These are phyloP conservation scores for Myodes glareolus DNA, from an alignment of 2,113 vertebrate genomes.

Conservation along the genomic window DNA sequence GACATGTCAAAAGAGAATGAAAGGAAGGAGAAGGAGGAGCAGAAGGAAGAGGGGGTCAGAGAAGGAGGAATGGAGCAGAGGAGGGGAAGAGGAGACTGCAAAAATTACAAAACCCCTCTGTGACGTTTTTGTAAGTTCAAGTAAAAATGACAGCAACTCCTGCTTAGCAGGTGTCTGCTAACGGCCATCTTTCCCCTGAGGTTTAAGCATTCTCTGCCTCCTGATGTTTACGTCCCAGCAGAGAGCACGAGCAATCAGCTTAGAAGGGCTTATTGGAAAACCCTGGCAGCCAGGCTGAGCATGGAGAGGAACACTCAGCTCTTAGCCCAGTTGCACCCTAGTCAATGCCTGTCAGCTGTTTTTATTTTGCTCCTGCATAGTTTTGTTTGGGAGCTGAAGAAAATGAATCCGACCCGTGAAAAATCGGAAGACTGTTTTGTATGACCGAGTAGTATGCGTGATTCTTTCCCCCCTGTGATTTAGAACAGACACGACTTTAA, in stretches of 20 bases:
- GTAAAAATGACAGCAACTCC: neutral
- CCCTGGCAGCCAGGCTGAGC: neutral
- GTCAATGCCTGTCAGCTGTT: neutral
- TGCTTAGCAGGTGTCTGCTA: neutral
- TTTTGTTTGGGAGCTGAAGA: neutral
- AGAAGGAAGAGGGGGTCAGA: neutral
- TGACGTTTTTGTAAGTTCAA: neutral
- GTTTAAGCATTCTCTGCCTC: neutral
- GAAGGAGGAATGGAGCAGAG: neutral
- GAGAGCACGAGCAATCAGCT: neutral
- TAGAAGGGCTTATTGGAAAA: neutral
- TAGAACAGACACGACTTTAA: neutral
- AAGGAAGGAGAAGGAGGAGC: neutral
- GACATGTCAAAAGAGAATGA: neutral
- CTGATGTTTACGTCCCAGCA: neutral
- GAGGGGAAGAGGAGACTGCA: neutral
- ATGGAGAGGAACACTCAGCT: neutral
- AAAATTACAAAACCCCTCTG: neutral
- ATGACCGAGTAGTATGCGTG: neutral
- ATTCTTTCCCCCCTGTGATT: neutral
- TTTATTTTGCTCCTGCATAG: neutral
- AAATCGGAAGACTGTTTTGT: neutral
- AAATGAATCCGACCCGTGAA: neutral
- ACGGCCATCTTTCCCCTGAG: neutral
- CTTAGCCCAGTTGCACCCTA: neutral